These are phyloP conservation scores for Perdita meconis DNA, from an alignment of 2,888 invertebrate species.

Conservation along the genomic window DNA sequence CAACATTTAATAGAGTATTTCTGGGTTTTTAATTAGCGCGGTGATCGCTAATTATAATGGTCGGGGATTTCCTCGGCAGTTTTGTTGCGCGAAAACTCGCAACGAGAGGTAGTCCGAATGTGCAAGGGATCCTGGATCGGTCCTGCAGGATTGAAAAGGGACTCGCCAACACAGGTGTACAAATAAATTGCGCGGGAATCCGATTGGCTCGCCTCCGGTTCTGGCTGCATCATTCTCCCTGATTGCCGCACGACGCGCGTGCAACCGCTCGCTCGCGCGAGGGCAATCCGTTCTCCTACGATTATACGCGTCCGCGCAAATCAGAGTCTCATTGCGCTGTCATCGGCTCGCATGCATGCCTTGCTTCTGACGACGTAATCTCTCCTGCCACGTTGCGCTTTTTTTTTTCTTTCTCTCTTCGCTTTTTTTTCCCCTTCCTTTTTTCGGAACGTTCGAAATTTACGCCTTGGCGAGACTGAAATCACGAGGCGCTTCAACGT, in stretches of 20 bases:
- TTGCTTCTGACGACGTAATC: constrained; percentile 69
- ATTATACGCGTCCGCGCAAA: constrained; percentile 72
- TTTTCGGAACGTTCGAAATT: constrained; percentile 42
- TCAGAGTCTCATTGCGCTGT: constrained; percentile 75
- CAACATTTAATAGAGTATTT: background rate
- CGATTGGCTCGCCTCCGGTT: constrained; percentile 67
- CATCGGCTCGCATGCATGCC: constrained; percentile 62
- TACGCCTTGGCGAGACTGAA: constrained; percentile 39
- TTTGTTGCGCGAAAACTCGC: constrained; percentile 17
- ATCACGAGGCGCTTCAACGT: constrained; percentile 61
- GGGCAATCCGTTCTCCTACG: constrained; percentile 57
- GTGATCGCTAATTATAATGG: constrained; percentile 26
- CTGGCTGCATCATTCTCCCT: constrained; percentile 78
- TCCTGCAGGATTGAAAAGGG: constrained; percentile 30
- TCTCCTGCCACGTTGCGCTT: constrained; percentile 52
- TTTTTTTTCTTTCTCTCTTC: constrained; percentile 58
- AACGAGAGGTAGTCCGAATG: constrained; percentile 5
- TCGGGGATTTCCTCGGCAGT: constrained; percentile 7
- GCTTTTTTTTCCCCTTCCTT: constrained; percentile 22
- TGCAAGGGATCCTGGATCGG: constrained; percentile 54
- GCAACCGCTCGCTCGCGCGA: constrained; percentile 50
- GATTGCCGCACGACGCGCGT: constrained; percentile 76
- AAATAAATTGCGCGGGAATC: constrained; percentile 71
- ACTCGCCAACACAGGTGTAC: constrained; percentile 68
- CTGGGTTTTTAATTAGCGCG: constrained; percentile 11